Base-by-base conservation (phyloP, 2,797 vertebrate genomes). In the Myoxocephalus aenaeus region DNA sequence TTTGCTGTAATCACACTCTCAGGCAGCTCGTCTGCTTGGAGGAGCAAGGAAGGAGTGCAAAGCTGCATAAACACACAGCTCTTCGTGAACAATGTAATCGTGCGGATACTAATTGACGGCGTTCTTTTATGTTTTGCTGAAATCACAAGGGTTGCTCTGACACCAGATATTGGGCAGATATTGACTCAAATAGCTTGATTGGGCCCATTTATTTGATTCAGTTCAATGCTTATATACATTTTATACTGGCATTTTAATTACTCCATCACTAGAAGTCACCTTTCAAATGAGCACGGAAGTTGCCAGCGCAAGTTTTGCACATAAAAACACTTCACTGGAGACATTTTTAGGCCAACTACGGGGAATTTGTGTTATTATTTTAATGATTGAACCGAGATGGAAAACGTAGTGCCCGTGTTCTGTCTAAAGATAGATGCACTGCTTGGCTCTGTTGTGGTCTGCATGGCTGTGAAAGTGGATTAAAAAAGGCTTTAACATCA, bases 381-480 rank as follows among this genome's bases (percentile, higher is more conserved):
- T 88, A 87, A 88, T 88, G 74, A 91, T 81, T 86, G 73, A 89
- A 78, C 65, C 32, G 77, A 66, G 77, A 88, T 81, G 87, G 83
- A 88, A 88, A 90, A 85, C 85, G 85, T 84, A 80, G 34, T 59
- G 77, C 59, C 51, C 69, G 20, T 72, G 63, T 68, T 73, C 76
- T 15, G 69, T 86, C 92, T 93, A 93, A 94, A 93, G 90, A 94
- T 92, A 93, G 92, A 80, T 46, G 5, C 50, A 58, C 77, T 59
- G 83, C 89, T 86, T 77, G 57, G 83, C 86, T 83, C 73, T 73
- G 89, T 57, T 80, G 86, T 87, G 89, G 84, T 86, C 91, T 87
- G 83, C 81, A 27, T 79, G 90, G 87, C 88, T 92, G 87, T 90
- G 92, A 87, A 93, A 94, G 94, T 94, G 91, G 91, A 94, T 94